Conservation (phyloP, 2,888 invertebrate genomes). For the Orchestes rusci region DNA sequence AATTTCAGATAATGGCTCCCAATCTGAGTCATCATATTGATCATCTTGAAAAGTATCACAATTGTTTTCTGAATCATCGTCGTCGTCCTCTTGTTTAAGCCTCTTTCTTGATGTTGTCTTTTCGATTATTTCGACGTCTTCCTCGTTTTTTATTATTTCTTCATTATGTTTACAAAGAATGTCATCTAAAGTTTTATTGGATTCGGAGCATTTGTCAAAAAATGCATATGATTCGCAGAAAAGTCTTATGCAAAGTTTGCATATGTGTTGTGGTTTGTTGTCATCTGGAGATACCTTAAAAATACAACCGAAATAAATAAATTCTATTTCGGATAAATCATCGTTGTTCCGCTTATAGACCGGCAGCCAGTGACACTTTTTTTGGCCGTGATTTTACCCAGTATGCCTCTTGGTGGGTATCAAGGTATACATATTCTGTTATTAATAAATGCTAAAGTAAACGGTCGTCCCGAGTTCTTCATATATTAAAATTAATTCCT, state of each 20-base stretch:
- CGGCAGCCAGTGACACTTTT: too few species aligned
- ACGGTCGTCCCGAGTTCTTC: too few species aligned
- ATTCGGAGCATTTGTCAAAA: constrained; percentile 14
- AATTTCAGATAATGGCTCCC: constrained; percentile 14
- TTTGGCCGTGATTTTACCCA: too few species aligned
- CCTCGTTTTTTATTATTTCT: constrained; percentile 6
- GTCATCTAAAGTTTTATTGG: constrained; percentile 12
- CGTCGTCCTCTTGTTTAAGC: constrained; percentile 2
- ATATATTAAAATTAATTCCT: too few species aligned
- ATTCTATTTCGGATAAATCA: too few species aligned
- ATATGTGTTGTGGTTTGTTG: constrained; percentile 19
- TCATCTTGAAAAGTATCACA: constrained; percentile 10
- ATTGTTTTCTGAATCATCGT: constrained; percentile 11
- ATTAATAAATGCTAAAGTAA: too few species aligned
- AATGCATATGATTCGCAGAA: constrained; percentile 14
- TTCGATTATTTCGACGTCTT: constrained; percentile 1
- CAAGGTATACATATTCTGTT: too few species aligned
- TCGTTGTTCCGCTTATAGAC: too few species aligned
- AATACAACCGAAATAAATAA: too few species aligned
- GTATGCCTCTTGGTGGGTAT: too few species aligned
- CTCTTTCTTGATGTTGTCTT: not conserved
- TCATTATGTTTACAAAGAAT: constrained; percentile 9
- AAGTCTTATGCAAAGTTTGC: constrained; percentile 15
- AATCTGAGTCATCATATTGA: constrained; percentile 21
- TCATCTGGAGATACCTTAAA: constrained; percentile 16